phyloP scores from a whole-genome alignment of 2,113 vertebrate species.

The Antennarius striatus region DNA sequence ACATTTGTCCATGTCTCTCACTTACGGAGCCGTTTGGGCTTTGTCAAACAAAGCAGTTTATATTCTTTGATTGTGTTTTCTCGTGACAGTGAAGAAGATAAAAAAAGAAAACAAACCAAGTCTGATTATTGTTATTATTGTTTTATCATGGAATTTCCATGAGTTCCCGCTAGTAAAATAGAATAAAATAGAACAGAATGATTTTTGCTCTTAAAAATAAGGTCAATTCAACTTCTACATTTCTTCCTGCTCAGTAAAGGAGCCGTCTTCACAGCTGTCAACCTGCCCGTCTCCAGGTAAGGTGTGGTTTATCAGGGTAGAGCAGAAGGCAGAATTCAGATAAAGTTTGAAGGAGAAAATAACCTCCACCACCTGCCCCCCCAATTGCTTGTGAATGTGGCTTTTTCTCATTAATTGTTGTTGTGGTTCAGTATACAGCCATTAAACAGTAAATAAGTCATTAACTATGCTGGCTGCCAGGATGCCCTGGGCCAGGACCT shows the following conservation, averaged over 20 bases:
- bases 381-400: conserved; percentile 64
- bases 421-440: conserved; percentile 74
- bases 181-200: not conserved
- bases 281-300: conserved; percentile 66
- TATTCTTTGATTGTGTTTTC: too few species aligned
- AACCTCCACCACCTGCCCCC: conserved; percentile 72
- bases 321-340: conserved; percentile 74
- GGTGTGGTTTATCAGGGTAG: conserved; percentile 71
- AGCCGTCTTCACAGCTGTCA: conserved; percentile 60
- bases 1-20: too few species aligned
- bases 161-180: too few species aligned
- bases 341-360: conserved; percentile 76
- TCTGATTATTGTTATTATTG: too few species aligned
- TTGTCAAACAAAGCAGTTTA: too few species aligned
- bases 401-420: conserved; percentile 80
- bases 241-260: conserved; percentile 54
- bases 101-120: too few species aligned
- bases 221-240: conserved; percentile 45
- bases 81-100: too few species aligned
- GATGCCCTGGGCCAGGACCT: conserved; percentile 71
- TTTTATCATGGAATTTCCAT: too few species aligned
- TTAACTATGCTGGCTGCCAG: conserved; percentile 76
- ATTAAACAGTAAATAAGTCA: conserved; percentile 82
- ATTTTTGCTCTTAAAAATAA: conserved; percentile 29
- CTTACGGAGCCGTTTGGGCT: too few species aligned